Conservation (phyloP, 2,797 vertebrate genomes). For the Neosilurus mollespiculum region DNA sequence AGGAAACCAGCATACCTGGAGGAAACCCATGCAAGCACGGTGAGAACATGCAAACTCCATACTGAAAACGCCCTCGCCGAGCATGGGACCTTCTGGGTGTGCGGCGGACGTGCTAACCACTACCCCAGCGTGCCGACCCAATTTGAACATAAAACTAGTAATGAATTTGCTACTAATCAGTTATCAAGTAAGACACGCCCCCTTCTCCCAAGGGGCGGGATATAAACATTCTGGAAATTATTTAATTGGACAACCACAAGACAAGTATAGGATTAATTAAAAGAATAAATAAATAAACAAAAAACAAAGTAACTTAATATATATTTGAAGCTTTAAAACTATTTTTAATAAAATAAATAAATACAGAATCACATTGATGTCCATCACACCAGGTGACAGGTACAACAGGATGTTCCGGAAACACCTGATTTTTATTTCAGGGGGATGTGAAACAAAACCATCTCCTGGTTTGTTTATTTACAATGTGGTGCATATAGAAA, state of each 20-base stretch:
- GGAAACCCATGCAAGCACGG: too few species aligned
- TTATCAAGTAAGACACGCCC: neutral
- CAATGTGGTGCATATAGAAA: neutral
- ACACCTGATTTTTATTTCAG: too few species aligned
- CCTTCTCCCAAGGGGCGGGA: neutral
- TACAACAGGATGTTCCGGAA: neutral
- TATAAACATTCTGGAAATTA: too few species aligned
- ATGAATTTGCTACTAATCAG: neutral
- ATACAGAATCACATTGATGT: neutral
- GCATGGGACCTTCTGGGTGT: too few species aligned
- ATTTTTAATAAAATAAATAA: neutral
- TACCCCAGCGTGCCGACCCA: too few species aligned
- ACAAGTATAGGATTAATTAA: conserved; percentile 20
- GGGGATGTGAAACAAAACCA: neutral
- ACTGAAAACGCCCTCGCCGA: too few species aligned
- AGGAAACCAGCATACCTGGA: too few species aligned
- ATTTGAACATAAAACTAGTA: too few species aligned
- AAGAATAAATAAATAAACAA: neutral
- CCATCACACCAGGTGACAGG: neutral
- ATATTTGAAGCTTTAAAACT: neutral
- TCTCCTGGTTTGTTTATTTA: neutral
- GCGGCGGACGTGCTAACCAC: too few species aligned
- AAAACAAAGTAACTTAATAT: neutral
- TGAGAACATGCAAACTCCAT: too few species aligned
- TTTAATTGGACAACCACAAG: neutral